Base-by-base conservation (phyloP, 2,113 vertebrate genomes). In the Noturus placidus region DNA sequence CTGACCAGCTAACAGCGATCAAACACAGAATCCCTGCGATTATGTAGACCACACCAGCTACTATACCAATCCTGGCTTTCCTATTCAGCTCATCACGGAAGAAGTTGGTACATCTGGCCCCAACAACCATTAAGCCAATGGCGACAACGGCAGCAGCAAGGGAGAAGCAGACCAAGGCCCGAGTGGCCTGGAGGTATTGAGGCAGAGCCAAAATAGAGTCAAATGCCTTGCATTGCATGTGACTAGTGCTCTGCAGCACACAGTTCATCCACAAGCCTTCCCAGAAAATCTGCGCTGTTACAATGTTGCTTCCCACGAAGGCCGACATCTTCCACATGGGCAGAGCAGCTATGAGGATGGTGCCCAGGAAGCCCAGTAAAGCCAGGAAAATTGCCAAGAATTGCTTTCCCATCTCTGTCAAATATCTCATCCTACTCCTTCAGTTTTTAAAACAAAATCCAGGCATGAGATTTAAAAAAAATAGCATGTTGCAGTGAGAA, bases 311-410 rank as follows among this genome's bases (percentile, higher is more conserved):
- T 3, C 96, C 97, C 35, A 98, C 92, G 88, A 99, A 99, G 50
- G 98, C 96, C 0, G 96, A 92, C 90, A 98, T 96, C 67, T 94
- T 94, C 98, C 98, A 99, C 96, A 96, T 97, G 38, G 98, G 98
- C 86, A 98, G 81, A 0, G 93, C 96, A 1, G 97, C 97, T 89
- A 96, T 94, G 30, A 98, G 72, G 90, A 97, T 96, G 87, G 94
- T 95, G 89, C 97, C 95, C 82, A 97, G 57, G 93, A 97, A 96
- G 9, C 98, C 98, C 79, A 98, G 6, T 83, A 97, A 84, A 0
- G 96, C 95, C 91, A 99, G 92, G 86, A 92, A 27, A 30, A 95
- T 69, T 25, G 96, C 97, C 0, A 95, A 88, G 5, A 98, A 91
- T 94, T 99, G 97, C 90, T 96, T 93, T 46, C 92, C 94, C 94